A percentile compares a stretch with the other conserved stretches of the same genome.
Conservation (phyloP, 2,113 vertebrate genomes). For the Ardeotis arabs region DNA sequence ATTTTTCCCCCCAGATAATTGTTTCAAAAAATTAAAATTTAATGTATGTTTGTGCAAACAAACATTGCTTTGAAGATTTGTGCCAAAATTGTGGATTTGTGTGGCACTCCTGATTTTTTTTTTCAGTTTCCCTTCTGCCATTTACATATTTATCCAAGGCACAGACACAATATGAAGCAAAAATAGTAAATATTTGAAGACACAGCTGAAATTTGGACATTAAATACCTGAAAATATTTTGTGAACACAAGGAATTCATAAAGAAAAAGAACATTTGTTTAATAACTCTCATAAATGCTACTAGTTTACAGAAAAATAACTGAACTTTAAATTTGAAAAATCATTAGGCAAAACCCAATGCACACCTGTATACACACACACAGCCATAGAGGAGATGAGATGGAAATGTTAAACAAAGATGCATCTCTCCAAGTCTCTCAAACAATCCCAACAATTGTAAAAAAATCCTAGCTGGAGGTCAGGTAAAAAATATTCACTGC, state of each 20-base stretch:
- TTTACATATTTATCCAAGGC: background rate
- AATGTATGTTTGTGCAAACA: background rate
- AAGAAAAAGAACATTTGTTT: background rate
- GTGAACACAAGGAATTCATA: background rate
- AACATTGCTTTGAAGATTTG: background rate
- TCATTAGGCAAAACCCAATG: background rate
- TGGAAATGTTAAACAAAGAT: background rate
- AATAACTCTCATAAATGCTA: background rate
- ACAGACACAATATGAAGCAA: background rate
- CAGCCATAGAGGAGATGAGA: background rate
- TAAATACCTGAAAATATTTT: background rate
- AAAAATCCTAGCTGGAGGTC: background rate
- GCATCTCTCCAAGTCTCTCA: background rate
- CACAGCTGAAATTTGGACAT: background rate
- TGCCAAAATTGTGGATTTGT: background rate
- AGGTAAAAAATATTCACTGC: background rate
- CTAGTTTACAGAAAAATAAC: background rate
- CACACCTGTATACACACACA: fast-evolving
- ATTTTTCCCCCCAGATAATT: fast-evolving
- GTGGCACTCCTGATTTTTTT: background rate
- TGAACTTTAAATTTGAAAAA: background rate
- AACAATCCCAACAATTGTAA: background rate
- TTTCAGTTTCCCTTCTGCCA: background rate
- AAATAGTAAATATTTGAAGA: background rate
- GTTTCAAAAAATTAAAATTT: background rate